Base-by-base conservation (phyloP, 2,797 vertebrate genomes). In the Acrocephalus scirpaceus region DNA sequence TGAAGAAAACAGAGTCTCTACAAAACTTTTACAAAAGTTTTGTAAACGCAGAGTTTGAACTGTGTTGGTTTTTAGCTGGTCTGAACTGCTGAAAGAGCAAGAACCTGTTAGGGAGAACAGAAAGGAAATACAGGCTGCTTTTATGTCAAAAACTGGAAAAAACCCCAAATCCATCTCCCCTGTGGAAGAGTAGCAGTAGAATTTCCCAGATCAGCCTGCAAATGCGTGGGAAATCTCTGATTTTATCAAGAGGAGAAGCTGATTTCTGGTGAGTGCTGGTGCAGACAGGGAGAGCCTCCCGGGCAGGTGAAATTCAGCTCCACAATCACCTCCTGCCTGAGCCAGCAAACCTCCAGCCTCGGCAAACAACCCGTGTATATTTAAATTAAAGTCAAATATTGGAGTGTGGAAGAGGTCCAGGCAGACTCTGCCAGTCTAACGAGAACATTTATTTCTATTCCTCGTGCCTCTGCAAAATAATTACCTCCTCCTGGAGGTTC, bases 331-430 rank as follows among this genome's bases (percentile, higher is more conserved):
- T 74, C 86, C 50, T 79, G 79, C 19, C 42, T 81, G 72, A 16
- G 40, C 40, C 42, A 42, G 42, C 42, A n/a, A 42, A 17, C 40
- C 86, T 58, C 22, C 66, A 47, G 30, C 51, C 53, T 72, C 92
- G 62, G 72, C 96, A 96, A 95, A 90, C 5, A 17, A n/a, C 7
- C 65, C 73, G 73, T 80, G 62, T 56, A 71, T 84, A 95, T 95
- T 93, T 62, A 96, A 96, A 93, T 96, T 86, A 75, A 96, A 96
- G 87, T 93, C 93, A 96, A 97, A 96, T 95, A 95, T 86, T 91
- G 53, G 91, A 72, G 51, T 17, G 44, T 22, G 50, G 60, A 42
- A 91, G 74, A 93, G 72, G 66, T 60, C 64, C 58, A 47, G 83
- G 61, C 57, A 92, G 83, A 77, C 57, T 72, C 74, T 29, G 80